Percentiles rank a stretch among this genome's conserved stretches.
These are phyloP conservation scores for Mus spicilegus DNA, from an alignment of 2,113 vertebrate species.

Conservation along the genomic window DNA sequence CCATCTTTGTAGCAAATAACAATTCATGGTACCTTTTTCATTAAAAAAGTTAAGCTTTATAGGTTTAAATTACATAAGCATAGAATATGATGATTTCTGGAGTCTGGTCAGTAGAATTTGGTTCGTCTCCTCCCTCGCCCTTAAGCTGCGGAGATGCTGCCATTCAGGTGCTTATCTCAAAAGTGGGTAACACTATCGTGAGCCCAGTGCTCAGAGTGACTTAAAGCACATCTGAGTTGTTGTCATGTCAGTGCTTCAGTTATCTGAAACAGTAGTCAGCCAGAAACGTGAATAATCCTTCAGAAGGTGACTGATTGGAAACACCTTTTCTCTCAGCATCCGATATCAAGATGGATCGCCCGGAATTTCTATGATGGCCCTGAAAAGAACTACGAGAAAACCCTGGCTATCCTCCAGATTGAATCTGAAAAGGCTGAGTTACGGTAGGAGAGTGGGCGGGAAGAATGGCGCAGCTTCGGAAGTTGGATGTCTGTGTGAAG, in stretches of 20 bases:
- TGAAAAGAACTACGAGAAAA: constrained; percentile 95
- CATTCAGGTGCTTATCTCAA: too few relatives aligned
- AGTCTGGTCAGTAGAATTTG: not conserved
- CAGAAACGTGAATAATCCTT: not conserved
- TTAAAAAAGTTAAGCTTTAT: not conserved
- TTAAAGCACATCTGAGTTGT: not conserved
- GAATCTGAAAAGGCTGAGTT: constrained; percentile 91
- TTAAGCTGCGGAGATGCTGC: not conserved
- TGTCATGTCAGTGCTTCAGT: not conserved
- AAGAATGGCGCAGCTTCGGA: not conserved
- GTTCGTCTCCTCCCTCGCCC: not conserved
- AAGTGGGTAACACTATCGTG: not conserved
- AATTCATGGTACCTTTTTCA: constrained; percentile 24
- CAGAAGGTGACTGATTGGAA: constrained; percentile 17
- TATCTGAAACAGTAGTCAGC: constrained; percentile 12
- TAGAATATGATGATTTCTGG: not conserved
- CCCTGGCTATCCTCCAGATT: constrained; percentile 90
- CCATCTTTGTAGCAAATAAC: constrained; percentile 20
- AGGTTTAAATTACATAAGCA: not conserved
- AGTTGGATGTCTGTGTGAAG: not conserved
- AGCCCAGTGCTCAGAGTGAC: not conserved
- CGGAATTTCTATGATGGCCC: constrained; percentile 89
- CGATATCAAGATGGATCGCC: constrained; percentile 95
- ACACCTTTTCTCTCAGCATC: constrained; percentile 89
- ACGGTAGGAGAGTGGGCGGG: constrained; percentile 85